A percentile compares a stretch with the other conserved stretches of the same genome.
Evolutionary conservation across 2,113 vertebrate species (phyloP).

Genomic region (Montifringilla adamsi): DNA sequence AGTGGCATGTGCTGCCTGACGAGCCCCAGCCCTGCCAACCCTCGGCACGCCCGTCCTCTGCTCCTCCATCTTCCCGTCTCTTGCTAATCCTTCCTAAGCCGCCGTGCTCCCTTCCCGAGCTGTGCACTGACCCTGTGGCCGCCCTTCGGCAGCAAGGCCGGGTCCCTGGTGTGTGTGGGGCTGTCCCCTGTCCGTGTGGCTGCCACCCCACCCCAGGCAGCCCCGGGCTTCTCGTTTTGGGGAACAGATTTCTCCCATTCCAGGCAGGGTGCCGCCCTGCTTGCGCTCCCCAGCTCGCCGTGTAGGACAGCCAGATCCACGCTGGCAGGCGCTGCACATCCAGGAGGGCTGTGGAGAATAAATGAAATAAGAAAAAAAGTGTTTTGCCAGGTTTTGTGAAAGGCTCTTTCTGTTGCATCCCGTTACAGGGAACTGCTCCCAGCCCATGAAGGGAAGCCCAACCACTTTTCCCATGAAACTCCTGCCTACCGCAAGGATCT

Average conservation of each 20-base stretch:
- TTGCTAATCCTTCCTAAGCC: not conserved
- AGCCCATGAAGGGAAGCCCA: not conserved
- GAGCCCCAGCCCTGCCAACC: slow-evolving; percentile 2
- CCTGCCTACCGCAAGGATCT: not conserved
- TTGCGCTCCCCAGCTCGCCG: not conserved
- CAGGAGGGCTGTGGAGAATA: not conserved
- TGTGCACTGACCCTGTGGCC: fast-evolving
- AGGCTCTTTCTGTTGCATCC: not conserved
- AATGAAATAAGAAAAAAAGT: not conserved
- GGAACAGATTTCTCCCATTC: not conserved
- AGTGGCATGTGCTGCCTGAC: slow-evolving; percentile 24
- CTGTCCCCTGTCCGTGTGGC: not conserved
- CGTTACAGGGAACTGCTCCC: fast-evolving
- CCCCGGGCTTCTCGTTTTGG: fast-evolving
- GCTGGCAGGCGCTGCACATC: not conserved
- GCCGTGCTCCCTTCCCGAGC: not conserved
- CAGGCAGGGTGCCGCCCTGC: not conserved
- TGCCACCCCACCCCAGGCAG: not conserved
- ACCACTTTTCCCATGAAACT: not conserved
- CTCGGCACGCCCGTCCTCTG: fast-evolving
- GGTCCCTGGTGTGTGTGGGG: fast-evolving
- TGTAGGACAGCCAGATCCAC: fast-evolving
- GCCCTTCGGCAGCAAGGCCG: fast-evolving
- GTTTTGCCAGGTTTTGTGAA: not conserved
- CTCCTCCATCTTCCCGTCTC: not conserved